Evolutionary conservation across 1,140 invertebrate genomes (phyloP), one percentile per base, ranked within the genome.

Genomic region (Leptestheria dahalacensis): DNA sequence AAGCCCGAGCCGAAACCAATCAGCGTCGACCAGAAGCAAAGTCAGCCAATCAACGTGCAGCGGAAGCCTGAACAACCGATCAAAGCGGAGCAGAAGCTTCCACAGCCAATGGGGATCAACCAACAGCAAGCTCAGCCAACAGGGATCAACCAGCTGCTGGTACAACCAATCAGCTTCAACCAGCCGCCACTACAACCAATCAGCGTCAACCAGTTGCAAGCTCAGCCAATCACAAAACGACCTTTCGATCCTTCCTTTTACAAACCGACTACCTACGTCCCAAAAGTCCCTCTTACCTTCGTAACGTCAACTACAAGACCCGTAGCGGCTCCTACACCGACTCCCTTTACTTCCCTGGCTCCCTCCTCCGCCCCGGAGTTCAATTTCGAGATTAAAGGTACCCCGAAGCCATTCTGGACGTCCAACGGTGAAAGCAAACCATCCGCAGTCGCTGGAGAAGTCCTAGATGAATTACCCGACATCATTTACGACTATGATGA

Each of bases 401-500:
- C 53, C 6, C 53, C 53, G 11, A 55, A 55, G 20, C 53, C 53
- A 11, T 55, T 55, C 10, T 25, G n/a, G 4, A 33, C 26, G 10
- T 26, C 53, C 0, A 20, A 55, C 28, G 26, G 33, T 11, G 33
- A 55, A 12, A 26, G 33, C 3, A 55, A 25, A 26, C 53, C 23
- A 6, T 28, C 25, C 20, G 12, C 21, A 15, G 33, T 24, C 53
- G 20, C 24, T 29, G 11, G 11, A 15, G 53, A 33, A n/a, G 26
- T 29, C 15, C 26, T 55, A 20, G 53, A 26, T 18, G 26, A 62
- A n/a, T 26, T 47, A 3, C 29, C 47, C 25, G 61, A 62, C 26
- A 62, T 62, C 20, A 62, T 62, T 29, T 62, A 62, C 48, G 61
- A 62, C 28, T 62, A 62, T 23, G 61, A 62, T 4, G 61, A 62